Evolutionary conservation across 2,888 invertebrate species (phyloP), one percentile per base, ranked within the genome.

Genomic region (Rhorus exstirpatorius): DNA sequence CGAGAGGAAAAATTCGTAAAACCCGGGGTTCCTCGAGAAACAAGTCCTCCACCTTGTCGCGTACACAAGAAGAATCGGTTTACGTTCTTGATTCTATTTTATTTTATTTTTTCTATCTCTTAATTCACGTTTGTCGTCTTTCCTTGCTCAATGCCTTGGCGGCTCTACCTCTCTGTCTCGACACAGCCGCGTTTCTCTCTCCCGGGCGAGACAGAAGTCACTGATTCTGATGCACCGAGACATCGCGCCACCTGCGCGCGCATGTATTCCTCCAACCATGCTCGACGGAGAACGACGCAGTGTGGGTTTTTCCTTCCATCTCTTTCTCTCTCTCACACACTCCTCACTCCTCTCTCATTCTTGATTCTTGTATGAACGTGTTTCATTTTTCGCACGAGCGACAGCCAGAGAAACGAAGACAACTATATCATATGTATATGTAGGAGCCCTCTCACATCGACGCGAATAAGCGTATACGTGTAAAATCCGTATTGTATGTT

Each of bases 191-290:
- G 86, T 83, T 83, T 77, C 86, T 86, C 85, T 88, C 87, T 75
- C 87, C 88, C 84, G 81, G 81, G 82, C 84, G 84, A 86, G 87
- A 91, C 89, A 86, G 85, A 85, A 87, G 87, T 86, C 87, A 87
- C 86, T 87, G 88, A 88, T 90, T 90, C 91, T 92, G 92, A 91
- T 91, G 91, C 91, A 91, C 90, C 89, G 88, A 76, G 76, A 90
- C 87, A 91, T 92, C 92, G 92, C 92, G 91, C 92, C 92, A 92
- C 92, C 90, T 92, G 92, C 92, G 92, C 91, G 91, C 92, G 92
- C 92, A 92, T 79, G 71, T 74, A 76, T 78, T 84, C 79, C 72
- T 84, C 79, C 71, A 71, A 72, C 60, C 70, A 74, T 77, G 82
- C 55, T 78, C 53, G 63, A 70, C 84, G 71, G 35, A 79, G 80